Base-by-base conservation (phyloP, 2,888 invertebrate genomes). In the Drosophila paramelanica region DNA sequence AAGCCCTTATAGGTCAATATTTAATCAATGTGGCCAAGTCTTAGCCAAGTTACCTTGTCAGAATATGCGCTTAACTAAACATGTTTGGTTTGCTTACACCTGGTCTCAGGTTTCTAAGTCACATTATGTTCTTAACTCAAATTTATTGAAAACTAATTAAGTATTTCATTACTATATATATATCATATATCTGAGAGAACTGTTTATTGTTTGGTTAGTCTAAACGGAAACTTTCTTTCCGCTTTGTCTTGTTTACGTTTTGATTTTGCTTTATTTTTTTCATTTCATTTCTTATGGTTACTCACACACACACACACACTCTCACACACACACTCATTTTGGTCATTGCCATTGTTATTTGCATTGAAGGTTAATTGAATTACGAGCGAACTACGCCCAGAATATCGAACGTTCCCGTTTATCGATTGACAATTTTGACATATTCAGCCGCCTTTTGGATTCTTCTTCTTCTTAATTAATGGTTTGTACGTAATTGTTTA, bases 321-420 rank as follows among this genome's bases (percentile, higher is more conserved):
- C 33, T 20, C 38, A 45, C 10, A 39, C 14, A 53, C 43, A 41
- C 31, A 25, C 36, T 46, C n/a, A n/a, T 43, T 36, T 65, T 64
- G 53, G 57, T 71, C 74, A 71, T 72, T 66, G 69, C 52, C 69
- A 82, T 56, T 64, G 62, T 64, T 64, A 42, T 64, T 62, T 64
- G 65, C 65, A 62, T 42, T 69, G 84, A 89, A 83, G 83, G 83
- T 83, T 83, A 83, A 83, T 89, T 89, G 74, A 83, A 83, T 83
- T 83, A 88, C 89, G 76, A 43, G 46, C 36, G 41, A 62, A 41
- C 51, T 43, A 50, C 57, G 53, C 23, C 55, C 62, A 41, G 50
- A 71, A 58, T 60, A 77, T 73, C 57, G 62, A 73, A 62, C 72
- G 57, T 38, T 31, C 31, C 31, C 31, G 20, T 53, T 36, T 47